Base-by-base conservation (phyloP, 2,888 invertebrate species). In the Argynnis bischoffii region DNA sequence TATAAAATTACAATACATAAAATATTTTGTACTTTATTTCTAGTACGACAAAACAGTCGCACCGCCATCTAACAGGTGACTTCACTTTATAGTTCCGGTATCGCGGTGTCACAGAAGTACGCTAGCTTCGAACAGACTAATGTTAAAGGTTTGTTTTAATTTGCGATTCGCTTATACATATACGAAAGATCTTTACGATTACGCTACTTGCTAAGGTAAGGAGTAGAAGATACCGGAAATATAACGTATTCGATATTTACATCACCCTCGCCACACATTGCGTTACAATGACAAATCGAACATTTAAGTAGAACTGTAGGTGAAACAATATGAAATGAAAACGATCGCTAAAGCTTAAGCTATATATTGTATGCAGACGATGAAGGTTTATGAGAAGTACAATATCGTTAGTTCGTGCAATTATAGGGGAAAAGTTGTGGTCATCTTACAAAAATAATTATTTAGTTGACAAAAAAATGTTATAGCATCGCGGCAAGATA, bases 11-110 rank as follows among this genome's bases (percentile, higher is more conserved):
- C 88, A 87, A 90, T 89, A 90, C 89, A 90, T 90, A 90, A 89
- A 89, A 89, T 91, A 92, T 91, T 92, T 93, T 93, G 93, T 93
- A 93, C 93, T 93, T 90, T 90, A 85, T 85, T 90, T 85, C 81
- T 82, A 85, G 85, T 82, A 86, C 91, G 91, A 89, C 89, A 80
- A 79, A 79, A 81, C 76, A 76, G 86, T 85, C 90, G 89, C 84
- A 87, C 86, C 77, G 81, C 86, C 83, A 83, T 84, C 85, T 88
- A 88, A 83, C 61, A 51, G 61, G 61, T 35, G 50, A 51, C 35
- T 59, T n/a, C 46, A 60, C 26, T 8, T 60, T 61, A 61, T 15
- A 35, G 8, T 61, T 61, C 61, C 61, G 61, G 61, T 21, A 18
- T 18, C 59, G 13, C 26, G 59, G 26, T 59, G 47, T 59, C 26